Percentiles rank a stretch among this genome's conserved stretches.
phyloP scores from a whole-genome alignment of 2,888 invertebrate species.

The Xanthorhoe spadicearia region DNA sequence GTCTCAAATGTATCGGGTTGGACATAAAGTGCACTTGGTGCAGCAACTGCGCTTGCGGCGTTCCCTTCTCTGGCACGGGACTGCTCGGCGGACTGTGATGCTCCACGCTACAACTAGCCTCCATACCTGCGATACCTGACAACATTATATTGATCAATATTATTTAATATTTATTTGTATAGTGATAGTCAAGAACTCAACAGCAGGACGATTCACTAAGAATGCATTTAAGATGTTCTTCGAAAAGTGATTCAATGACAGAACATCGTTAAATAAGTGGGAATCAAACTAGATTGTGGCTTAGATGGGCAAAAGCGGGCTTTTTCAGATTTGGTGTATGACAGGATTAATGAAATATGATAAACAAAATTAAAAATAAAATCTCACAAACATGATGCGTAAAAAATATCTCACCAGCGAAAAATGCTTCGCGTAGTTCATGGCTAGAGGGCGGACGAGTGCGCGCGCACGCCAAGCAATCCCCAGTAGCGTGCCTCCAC shows the following conservation, averaged over 20 bases:
- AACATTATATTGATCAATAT: background rate
- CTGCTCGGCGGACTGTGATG: slow-evolving; percentile 51
- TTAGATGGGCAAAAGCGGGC: too few relatives aligned
- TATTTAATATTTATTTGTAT: too few relatives aligned
- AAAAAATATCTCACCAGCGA: slow-evolving; percentile 61
- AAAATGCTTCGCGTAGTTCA: slow-evolving; percentile 78
- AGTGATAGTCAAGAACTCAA: too few relatives aligned
- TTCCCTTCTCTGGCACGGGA: slow-evolving; percentile 47
- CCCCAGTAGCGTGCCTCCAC: slow-evolving; percentile 67
- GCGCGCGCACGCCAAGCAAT: slow-evolving; percentile 74
- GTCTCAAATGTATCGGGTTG: slow-evolving; percentile 75
- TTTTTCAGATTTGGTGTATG: too few relatives aligned
- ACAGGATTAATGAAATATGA: too few relatives aligned
- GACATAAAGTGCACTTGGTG: slow-evolving; percentile 76
- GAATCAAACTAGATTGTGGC: too few relatives aligned
- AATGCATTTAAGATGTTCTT: too few relatives aligned
- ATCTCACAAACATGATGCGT: too few relatives aligned
- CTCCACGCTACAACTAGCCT: slow-evolving; percentile 44
- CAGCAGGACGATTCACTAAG: too few relatives aligned
- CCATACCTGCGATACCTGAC: slow-evolving; percentile 50
- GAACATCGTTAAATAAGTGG: too few relatives aligned
- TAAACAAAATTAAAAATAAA: too few relatives aligned
- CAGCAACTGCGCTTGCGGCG: slow-evolving; percentile 69
- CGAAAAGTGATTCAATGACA: too few relatives aligned
- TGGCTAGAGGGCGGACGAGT: slow-evolving; percentile 74